These are phyloP conservation scores for Nipponia nippon DNA, from an alignment of 2,113 vertebrate genomes.

Conservation along the genomic window DNA sequence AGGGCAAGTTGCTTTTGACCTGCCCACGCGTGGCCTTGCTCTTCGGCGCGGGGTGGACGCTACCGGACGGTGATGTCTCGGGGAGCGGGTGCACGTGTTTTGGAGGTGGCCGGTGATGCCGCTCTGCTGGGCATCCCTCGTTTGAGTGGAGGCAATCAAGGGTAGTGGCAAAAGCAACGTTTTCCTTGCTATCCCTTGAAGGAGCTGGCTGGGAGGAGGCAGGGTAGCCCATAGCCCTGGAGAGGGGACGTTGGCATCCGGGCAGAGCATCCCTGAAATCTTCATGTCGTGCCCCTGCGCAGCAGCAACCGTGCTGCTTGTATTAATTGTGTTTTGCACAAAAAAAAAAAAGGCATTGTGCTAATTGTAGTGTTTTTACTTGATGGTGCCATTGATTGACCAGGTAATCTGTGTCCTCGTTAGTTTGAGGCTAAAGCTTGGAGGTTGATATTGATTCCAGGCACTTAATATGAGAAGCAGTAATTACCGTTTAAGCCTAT, in stretches of 20 bases:
- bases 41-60: not conserved
- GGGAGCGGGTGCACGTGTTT: fast-evolving
- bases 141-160: not conserved
- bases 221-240: not conserved
- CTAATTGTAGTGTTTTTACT: not conserved
- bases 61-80: fast-evolving
- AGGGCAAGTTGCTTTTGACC: not conserved
- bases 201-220: not conserved
- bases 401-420: not conserved
- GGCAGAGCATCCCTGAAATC: not conserved
- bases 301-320: not conserved
- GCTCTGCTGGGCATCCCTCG: not conserved
- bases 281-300: not conserved
- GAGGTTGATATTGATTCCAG: not conserved
- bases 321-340: not conserved
- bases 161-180: not conserved
- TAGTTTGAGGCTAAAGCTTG: not conserved
- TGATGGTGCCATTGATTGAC: not conserved
- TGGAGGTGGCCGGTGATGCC: not conserved
- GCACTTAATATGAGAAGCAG: not conserved
- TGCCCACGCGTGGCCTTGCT: fast-evolving
- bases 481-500: not conserved
- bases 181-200: not conserved
- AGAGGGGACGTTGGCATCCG: fast-evolving
- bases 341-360: not conserved